Percentiles rank a stretch among this genome's conserved stretches.
These are phyloP conservation scores for Virgularia gustaviana DNA, from an alignment of 92 coral and sea anemone genomes.

Conservation along the genomic window DNA sequence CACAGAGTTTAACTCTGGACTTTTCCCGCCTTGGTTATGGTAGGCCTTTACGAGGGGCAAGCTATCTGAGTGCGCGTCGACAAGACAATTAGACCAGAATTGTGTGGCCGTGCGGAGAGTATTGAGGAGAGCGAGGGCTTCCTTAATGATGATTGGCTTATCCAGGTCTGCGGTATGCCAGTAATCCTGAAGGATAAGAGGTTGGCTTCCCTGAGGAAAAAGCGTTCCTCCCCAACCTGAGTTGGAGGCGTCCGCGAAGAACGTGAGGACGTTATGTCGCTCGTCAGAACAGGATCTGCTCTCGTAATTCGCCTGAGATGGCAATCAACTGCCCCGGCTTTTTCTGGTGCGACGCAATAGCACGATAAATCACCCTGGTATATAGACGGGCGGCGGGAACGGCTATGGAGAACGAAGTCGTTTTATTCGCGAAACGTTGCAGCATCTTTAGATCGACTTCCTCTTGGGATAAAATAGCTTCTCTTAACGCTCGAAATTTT, in stretches of 20 bases:
- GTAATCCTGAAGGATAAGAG: neutral
- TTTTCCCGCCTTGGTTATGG: constrained; percentile 57
- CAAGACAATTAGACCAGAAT: constrained; percentile 49
- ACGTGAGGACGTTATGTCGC: neutral
- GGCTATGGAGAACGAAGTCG: constrained; percentile 58
- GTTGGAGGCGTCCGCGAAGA: constrained; percentile 20
- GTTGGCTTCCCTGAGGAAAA: neutral
- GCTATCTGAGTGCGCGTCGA: constrained; percentile 52
- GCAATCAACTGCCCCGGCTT: neutral
- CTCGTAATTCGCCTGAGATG: neutral
- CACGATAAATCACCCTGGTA: constrained; percentile 41
- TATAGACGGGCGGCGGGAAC: constrained; percentile 51
- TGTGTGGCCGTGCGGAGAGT: too few species aligned
- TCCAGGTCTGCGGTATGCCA: neutral
- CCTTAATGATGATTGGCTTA: too few species aligned
- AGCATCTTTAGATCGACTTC: constrained; percentile 21
- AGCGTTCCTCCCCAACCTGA: constrained; percentile 11
- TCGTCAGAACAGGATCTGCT: neutral
- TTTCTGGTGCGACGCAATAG: constrained; percentile 24
- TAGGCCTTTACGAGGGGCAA: constrained; percentile 51
- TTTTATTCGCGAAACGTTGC: constrained; percentile 57
- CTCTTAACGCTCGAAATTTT: constrained; percentile 49
- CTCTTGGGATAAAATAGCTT: constrained; percentile 32
- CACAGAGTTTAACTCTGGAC: constrained; percentile 39
- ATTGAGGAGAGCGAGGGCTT: neutral